phyloP scores from a whole-genome alignment of 1,140 invertebrate species.

The Aphis craccivora region DNA sequence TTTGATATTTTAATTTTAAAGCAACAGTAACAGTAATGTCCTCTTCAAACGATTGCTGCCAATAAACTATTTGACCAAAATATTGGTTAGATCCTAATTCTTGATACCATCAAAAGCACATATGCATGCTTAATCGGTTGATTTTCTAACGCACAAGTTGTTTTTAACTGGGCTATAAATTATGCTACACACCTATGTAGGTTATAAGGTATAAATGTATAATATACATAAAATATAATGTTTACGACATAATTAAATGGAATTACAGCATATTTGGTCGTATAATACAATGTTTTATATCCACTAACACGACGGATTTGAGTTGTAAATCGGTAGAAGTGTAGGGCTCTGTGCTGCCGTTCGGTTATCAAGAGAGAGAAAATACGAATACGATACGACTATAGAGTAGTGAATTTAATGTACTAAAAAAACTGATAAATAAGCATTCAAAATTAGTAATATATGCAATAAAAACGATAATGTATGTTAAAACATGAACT shows the following conservation, averaged over 20 bases:
- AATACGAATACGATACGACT: neutral
- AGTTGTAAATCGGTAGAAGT: neutral
- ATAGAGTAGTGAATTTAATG: neutral
- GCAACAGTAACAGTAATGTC: neutral
- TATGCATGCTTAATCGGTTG: neutral
- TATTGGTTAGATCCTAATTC: no score
- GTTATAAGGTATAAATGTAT: neutral
- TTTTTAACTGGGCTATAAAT: neutral
- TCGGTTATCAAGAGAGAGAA: neutral
- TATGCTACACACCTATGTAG: neutral
- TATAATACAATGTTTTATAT: neutral
- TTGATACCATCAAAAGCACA: neutral
- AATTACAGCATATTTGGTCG: neutral
- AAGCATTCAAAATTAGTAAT: neutral
- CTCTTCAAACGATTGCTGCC: neutral
- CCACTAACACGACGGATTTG: neutral
- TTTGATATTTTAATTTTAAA: neutral
- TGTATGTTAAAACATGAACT: neutral
- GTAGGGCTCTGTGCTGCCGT: neutral
- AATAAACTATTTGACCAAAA: neutral
- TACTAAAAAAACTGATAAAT: neutral
- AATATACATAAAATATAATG: slow-evolving; percentile 8
- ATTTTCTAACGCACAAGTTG: neutral
- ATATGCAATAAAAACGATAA: neutral
- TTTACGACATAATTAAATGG: neutral